A percentile compares a stretch with the other conserved stretches of the same genome.
Evolutionary conservation across 2,113 vertebrate genomes (phyloP).

Genomic region (Trematomus loennbergii): DNA sequence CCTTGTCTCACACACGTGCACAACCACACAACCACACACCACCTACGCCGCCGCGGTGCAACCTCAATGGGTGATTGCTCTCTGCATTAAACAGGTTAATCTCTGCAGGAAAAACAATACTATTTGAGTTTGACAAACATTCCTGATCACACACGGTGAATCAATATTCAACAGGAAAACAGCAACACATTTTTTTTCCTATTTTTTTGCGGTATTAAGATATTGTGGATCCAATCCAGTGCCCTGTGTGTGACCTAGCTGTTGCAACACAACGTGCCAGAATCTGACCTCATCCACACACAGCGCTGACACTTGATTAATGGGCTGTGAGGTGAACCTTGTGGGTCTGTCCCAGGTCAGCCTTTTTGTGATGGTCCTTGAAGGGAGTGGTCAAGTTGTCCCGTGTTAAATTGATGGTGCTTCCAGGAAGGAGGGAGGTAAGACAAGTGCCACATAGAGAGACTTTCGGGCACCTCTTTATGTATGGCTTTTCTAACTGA

Average conservation of each 20-base stretch:
- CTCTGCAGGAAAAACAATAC: constrained; percentile 69
- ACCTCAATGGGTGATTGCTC: constrained; percentile 65
- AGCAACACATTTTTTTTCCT: constrained; percentile 19
- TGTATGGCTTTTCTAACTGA: constrained; percentile 29
- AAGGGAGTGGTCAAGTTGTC: constrained; percentile 81
- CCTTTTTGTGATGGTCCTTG: constrained; percentile 80
- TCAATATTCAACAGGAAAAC: constrained; percentile 64
- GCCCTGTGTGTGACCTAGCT: constrained; percentile 72
- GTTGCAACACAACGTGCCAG: constrained; percentile 71
- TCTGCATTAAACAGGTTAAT: constrained; percentile 75
- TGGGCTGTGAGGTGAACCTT: constrained; percentile 77
- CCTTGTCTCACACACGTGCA: constrained; percentile 58
- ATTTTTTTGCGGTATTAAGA: constrained; percentile 42
- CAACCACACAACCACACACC: constrained; percentile 17
- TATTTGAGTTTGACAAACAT: constrained; percentile 79
- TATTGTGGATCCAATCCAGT: constrained; percentile 46
- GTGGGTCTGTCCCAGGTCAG: constrained; percentile 76
- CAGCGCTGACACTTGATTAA: constrained; percentile 76
- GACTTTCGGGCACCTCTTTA: constrained; percentile 54
- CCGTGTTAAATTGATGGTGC: constrained; percentile 77
- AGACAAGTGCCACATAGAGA: constrained; percentile 61
- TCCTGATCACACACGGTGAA: constrained; percentile 70
- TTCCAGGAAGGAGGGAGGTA: constrained; percentile 66
- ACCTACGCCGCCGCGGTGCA: constrained; percentile 23
- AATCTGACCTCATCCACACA: constrained; percentile 74